These are phyloP conservation scores for Megaceryle maxima DNA, from an alignment of 2,113 vertebrate species.

Conservation along the genomic window DNA sequence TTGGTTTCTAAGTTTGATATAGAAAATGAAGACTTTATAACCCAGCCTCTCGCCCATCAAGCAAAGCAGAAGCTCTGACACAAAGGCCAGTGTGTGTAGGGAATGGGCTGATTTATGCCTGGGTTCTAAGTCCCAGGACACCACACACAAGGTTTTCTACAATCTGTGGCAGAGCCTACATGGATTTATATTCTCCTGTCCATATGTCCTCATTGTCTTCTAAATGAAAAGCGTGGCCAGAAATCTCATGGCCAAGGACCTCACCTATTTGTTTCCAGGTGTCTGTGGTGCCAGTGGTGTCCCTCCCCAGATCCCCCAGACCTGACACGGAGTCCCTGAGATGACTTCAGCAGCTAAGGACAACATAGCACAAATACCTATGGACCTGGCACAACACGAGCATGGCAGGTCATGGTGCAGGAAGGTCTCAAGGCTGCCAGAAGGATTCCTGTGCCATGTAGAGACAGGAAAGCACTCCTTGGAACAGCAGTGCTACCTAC, in stretches of 20 bases:
- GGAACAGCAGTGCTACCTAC: not conserved
- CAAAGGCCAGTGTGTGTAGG: fast-evolving
- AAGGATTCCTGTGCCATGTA: not conserved
- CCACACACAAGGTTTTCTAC: not conserved
- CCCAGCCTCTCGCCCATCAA: not conserved
- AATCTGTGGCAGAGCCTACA: not conserved
- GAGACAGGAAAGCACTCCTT: not conserved
- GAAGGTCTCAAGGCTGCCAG: not conserved
- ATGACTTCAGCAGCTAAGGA: not conserved
- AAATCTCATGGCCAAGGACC: not conserved
- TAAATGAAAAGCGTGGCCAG: not conserved
- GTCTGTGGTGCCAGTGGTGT: not conserved
- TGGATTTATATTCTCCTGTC: not conserved
- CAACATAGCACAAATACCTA: not conserved
- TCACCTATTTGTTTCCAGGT: not conserved
- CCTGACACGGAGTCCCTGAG: not conserved
- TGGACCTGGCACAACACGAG: not conserved
- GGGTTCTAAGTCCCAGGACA: not conserved
- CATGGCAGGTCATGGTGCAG: not conserved
- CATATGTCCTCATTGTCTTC: not conserved
- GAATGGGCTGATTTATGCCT: not conserved
- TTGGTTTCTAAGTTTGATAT: not conserved
- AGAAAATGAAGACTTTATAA: not conserved
- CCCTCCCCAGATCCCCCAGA: not conserved
- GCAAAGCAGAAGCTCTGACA: not conserved